phyloP scores from a whole-genome alignment of 2,113 vertebrate species.

The Collichthys lucidus region DNA sequence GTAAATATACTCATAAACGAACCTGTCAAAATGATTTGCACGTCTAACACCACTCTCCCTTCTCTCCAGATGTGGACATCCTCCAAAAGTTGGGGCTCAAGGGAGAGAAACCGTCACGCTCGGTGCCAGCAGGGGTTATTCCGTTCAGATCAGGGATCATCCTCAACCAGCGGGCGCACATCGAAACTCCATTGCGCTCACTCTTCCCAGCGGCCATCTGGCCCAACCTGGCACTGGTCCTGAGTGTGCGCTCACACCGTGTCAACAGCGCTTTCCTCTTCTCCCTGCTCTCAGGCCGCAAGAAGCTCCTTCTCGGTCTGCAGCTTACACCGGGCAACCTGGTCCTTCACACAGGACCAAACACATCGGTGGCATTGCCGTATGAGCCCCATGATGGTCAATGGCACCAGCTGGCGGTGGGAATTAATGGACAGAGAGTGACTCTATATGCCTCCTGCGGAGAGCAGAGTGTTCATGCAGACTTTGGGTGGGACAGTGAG shows the following conservation, averaged over 20 bases:
- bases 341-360: conserved; percentile 90
- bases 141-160: conserved; percentile 94
- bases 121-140: conserved; percentile 90
- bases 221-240: conserved; percentile 88
- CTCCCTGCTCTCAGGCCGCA: conserved; percentile 87
- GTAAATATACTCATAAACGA: not conserved
- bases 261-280: conserved; percentile 96
- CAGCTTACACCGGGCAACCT: conserved; percentile 90
- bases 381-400: conserved; percentile 93
- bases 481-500: conserved; percentile 79
- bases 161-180: conserved; percentile 90
- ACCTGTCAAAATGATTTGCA: conserved; percentile 10
- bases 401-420: conserved; percentile 94
- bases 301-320: conserved; percentile 91
- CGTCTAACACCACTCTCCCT: conserved; percentile 37
- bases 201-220: conserved; percentile 86
- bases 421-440: conserved; percentile 87
- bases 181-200: conserved; percentile 86
- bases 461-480: conserved; percentile 84
- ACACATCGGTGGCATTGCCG: conserved; percentile 91
- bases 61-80: conserved; percentile 92
- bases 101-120: conserved; percentile 87
- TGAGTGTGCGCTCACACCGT: conserved; percentile 95
- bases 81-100: conserved; percentile 94
- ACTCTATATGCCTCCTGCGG: conserved; percentile 94